phyloP scores from a whole-genome alignment of 2,888 invertebrate species.

The Leptothorax acervorum region DNA sequence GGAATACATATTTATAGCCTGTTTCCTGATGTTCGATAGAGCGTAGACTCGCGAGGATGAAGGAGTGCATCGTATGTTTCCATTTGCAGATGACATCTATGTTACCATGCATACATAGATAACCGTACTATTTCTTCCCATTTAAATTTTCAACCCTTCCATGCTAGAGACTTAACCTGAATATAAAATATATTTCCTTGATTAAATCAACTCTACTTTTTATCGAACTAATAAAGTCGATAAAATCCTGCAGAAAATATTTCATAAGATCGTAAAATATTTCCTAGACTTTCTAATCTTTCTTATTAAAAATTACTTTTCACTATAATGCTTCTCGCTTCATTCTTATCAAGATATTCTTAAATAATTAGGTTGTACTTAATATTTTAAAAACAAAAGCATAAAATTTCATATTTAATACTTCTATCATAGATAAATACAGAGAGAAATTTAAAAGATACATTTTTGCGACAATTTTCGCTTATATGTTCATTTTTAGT shows the following conservation, averaged over 20 bases:
- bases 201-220: neutral
- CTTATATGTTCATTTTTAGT: neutral
- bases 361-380: neutral
- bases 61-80: conserved; percentile 31
- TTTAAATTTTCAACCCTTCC: neutral
- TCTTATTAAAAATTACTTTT: neutral
- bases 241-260: neutral
- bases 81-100: conserved; percentile 30
- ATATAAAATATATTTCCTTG: neutral
- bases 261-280: neutral
- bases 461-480: neutral
- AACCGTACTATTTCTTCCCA: neutral
- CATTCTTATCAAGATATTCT: neutral
- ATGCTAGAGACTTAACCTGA: neutral
- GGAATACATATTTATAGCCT: conserved; percentile 36
- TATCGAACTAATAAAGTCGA: neutral
- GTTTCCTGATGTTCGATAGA: conserved; percentile 25
- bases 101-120: neutral
- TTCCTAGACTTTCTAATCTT: neutral
- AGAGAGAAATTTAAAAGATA: neutral
- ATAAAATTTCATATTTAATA: neutral
- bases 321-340: neutral
- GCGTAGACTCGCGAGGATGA: neutral
- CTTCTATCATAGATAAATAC: neutral
- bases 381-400: neutral